Conservation (phyloP, 1,140 invertebrate species). For the Agrypnia vestita region DNA sequence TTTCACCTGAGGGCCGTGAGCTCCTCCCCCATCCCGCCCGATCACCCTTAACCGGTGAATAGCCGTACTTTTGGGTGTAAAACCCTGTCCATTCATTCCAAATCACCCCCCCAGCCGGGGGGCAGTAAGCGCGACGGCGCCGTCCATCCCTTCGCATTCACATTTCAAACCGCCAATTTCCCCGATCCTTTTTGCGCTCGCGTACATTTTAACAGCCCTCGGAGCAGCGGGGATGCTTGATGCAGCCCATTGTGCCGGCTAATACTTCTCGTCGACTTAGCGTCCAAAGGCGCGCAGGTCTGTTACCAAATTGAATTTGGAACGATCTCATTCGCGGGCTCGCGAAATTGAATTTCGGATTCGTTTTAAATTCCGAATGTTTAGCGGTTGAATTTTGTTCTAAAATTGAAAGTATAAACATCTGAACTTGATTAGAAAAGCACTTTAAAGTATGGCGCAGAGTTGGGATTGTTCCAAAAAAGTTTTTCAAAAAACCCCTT, state of each 20-base stretch:
- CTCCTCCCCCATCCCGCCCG: background rate
- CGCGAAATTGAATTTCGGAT: constrained; percentile 12
- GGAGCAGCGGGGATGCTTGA: too few relatives aligned
- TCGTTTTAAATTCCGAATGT: background rate
- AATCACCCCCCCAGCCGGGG: background rate
- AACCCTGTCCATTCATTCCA: constrained; percentile 18
- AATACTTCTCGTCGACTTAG: background rate
- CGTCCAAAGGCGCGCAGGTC: background rate
- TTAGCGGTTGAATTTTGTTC: background rate
- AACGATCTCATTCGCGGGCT: constrained; percentile 1
- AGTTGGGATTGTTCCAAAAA: too few relatives aligned
- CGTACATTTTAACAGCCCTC: too few relatives aligned
- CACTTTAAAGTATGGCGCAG: too few relatives aligned
- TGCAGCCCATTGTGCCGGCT: too few relatives aligned
- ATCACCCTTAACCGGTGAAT: constrained; percentile 10
- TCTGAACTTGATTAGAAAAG: too few relatives aligned
- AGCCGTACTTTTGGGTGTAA: constrained; percentile 28
- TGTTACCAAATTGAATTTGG: constrained; percentile 9
- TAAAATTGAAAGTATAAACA: background rate
- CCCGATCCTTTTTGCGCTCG: too few relatives aligned
- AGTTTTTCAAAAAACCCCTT: too few relatives aligned
- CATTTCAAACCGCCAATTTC: too few relatives aligned
- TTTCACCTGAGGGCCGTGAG: constrained; percentile 26
- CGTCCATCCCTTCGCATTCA: too few relatives aligned
- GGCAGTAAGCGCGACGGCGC: too few relatives aligned